Percentiles rank a stretch among this genome's conserved stretches.
Conservation (phyloP, 2,797 vertebrate species). For the Sciurus vulgaris region DNA sequence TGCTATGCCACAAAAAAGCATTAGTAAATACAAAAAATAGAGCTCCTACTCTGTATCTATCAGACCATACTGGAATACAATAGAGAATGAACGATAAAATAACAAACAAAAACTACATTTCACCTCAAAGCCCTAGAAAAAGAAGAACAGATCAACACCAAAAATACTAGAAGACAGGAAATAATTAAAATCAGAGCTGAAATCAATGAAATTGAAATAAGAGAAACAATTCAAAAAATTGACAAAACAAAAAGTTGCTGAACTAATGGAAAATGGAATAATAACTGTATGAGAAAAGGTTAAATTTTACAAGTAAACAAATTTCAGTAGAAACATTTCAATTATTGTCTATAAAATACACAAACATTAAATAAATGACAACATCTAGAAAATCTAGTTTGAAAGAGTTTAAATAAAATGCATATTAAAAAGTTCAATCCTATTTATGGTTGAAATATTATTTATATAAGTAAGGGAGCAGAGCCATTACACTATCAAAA, state of each 20-base stretch:
- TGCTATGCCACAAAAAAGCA: too few relatives aligned
- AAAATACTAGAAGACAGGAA: too few relatives aligned
- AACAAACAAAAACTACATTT: too few relatives aligned
- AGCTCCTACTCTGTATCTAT: too few relatives aligned
- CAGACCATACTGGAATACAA: too few relatives aligned
- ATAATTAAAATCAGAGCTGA: too few relatives aligned
- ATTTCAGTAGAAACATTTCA: background rate
- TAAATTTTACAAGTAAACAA: slow-evolving; percentile 6
- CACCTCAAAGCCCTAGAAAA: too few relatives aligned
- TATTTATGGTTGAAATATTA: background rate
- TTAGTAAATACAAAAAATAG: too few relatives aligned
- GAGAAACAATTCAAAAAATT: too few relatives aligned
- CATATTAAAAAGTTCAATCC: background rate
- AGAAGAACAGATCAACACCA: too few relatives aligned
- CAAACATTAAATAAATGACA: background rate
- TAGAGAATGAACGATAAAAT: too few relatives aligned
- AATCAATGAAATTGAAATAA: too few relatives aligned
- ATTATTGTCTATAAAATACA: background rate
- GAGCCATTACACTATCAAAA: background rate
- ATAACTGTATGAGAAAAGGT: background rate
- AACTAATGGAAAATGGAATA: background rate
- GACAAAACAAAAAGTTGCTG: background rate
- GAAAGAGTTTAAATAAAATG: background rate
- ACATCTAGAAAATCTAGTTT: background rate
- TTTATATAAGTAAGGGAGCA: background rate